Evolutionary conservation across 1,140 invertebrate genomes (phyloP).

Genomic region (Euglossa dilemma): DNA sequence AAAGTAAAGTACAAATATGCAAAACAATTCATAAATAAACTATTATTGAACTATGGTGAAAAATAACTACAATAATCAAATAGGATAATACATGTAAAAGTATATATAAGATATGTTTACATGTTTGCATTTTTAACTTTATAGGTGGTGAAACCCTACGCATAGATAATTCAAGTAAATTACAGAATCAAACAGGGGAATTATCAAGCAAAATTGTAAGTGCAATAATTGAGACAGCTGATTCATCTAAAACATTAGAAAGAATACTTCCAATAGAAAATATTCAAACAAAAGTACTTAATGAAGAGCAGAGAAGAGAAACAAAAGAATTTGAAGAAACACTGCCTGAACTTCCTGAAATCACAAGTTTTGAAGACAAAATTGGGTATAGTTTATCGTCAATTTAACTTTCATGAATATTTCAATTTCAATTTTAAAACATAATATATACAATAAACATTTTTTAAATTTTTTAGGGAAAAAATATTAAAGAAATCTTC

Average conservation of each 20-base stretch:
- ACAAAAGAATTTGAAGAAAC: neutral
- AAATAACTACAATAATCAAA: neutral
- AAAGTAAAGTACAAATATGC: neutral
- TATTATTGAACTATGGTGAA: neutral
- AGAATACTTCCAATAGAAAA: too few relatives aligned
- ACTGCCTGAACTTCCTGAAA: neutral
- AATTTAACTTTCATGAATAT: neutral
- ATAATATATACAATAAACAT: neutral
- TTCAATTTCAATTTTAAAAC: neutral
- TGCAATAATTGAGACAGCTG: neutral
- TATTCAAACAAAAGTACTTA: too few relatives aligned
- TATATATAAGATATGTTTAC: neutral
- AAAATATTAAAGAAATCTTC: neutral
- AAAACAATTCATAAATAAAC: neutral
- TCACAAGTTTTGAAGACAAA: conserved; percentile 9
- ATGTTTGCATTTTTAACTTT: neutral
- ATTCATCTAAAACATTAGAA: neutral
- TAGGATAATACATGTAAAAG: neutral
- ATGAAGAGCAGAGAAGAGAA: neutral
- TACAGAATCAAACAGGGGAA: neutral
- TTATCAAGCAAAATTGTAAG: neutral
- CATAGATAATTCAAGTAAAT: neutral
- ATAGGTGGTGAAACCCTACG: neutral
- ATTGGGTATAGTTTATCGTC: neutral
- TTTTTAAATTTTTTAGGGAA: neutral